phyloP scores from a whole-genome alignment of 1,140 invertebrate genomes.

The Eueides isabella region DNA sequence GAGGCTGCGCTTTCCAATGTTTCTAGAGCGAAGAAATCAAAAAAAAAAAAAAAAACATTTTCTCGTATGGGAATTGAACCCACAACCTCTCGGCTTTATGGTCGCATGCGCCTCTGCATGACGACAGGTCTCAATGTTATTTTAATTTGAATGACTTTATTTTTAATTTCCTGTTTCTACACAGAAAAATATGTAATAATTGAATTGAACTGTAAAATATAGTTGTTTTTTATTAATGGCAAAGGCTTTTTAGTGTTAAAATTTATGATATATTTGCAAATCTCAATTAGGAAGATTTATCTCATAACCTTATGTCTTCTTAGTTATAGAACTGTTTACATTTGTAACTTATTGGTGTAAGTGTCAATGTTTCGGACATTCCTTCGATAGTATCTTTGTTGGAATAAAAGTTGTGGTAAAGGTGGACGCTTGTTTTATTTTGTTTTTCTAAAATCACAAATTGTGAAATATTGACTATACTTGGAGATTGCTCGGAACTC shows the following conservation, averaged over 20 bases:
- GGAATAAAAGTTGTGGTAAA: constrained; percentile 65
- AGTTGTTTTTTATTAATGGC: neutral
- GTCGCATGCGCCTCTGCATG: too few species aligned
- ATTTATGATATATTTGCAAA: neutral
- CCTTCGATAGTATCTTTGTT: constrained; percentile 54
- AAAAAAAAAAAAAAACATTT: too few species aligned
- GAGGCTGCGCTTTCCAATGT: too few species aligned
- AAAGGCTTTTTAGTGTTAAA: neutral
- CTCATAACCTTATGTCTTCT: neutral
- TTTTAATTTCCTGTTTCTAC: too few species aligned
- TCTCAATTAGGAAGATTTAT: neutral
- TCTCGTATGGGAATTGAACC: too few species aligned
- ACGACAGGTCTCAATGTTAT: too few species aligned
- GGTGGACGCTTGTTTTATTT: constrained; percentile 33
- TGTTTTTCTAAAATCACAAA: neutral
- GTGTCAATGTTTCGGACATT: constrained; percentile 9
- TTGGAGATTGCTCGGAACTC: too few species aligned
- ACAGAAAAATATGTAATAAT: too few species aligned
- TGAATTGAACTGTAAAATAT: too few species aligned
- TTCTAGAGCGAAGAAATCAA: too few species aligned
- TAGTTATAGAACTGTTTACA: constrained; percentile 9
- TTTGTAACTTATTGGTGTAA: constrained; percentile 30
- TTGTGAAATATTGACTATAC: neutral
- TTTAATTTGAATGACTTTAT: too few species aligned
- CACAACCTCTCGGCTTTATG: too few species aligned